These are phyloP conservation scores for Cyprinodon variegatus DNA, from an alignment of 2,113 vertebrate species.

Conservation along the genomic window DNA sequence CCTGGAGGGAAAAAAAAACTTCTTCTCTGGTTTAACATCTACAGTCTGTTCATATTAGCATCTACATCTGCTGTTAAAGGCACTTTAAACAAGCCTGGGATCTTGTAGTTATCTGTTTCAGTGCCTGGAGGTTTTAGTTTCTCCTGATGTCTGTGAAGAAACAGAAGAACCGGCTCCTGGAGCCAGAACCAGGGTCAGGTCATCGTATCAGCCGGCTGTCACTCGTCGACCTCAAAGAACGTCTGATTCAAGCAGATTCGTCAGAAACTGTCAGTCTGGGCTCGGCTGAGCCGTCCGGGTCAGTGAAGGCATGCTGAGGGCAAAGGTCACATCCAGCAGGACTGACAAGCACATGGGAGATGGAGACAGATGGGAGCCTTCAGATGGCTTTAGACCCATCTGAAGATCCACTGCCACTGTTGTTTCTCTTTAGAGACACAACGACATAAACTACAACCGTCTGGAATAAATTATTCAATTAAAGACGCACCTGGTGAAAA, in stretches of 20 bases:
- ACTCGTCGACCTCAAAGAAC: neutral
- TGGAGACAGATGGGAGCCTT: neutral
- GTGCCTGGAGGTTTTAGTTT: neutral
- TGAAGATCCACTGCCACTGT: neutral
- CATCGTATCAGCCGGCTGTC: neutral
- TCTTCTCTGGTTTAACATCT: too few relatives aligned
- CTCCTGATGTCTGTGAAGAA: neutral
- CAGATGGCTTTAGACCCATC: neutral
- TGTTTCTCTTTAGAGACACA: neutral
- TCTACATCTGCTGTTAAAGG: too few relatives aligned
- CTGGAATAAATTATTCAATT: neutral
- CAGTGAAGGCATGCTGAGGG: constrained; percentile 12
- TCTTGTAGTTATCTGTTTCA: neutral
- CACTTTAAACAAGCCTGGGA: too few relatives aligned
- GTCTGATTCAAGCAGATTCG: constrained; percentile 10
- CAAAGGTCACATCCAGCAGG: constrained; percentile 34
- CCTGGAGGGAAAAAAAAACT: too few relatives aligned
- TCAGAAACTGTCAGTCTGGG: constrained; percentile 16
- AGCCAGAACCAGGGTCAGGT: neutral
- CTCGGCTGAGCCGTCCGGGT: constrained; percentile 13
- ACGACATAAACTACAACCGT: neutral
- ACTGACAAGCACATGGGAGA: constrained; percentile 4
- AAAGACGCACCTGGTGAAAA: too few relatives aligned
- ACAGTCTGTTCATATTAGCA: too few relatives aligned
- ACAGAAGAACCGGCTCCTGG: neutral